Conservation (phyloP, 2,113 vertebrate species). For the Oryzias melastigma region DNA sequence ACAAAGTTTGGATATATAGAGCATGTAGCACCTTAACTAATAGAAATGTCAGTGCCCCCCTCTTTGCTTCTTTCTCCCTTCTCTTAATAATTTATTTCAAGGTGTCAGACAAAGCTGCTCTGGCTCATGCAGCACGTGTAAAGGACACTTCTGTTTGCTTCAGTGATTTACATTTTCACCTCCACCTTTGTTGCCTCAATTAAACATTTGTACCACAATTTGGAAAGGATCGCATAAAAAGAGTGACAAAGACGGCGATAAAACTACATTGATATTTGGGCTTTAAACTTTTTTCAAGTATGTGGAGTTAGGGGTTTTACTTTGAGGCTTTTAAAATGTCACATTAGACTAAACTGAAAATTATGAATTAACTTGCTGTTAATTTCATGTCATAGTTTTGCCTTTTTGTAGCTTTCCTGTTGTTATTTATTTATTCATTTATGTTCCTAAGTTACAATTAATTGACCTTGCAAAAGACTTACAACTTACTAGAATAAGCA, state of each 20-base stretch:
- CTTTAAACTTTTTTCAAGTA: no score
- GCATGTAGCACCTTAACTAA: slow-evolving; percentile 70
- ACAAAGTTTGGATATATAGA: slow-evolving; percentile 51
- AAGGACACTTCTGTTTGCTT: slow-evolving; percentile 68
- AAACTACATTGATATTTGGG: neutral
- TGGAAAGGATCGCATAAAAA: slow-evolving; percentile 36
- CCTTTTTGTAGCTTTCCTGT: no score
- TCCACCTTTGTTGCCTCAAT: slow-evolving; percentile 59
- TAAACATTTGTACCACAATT: slow-evolving; percentile 71
- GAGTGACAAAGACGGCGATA: slow-evolving; percentile 3
- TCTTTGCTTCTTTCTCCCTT: slow-evolving; percentile 43
- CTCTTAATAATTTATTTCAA: slow-evolving; percentile 77
- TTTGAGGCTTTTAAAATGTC: no score
- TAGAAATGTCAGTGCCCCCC: slow-evolving; percentile 71
- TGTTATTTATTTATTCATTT: no score
- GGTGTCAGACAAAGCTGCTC: slow-evolving; percentile 81
- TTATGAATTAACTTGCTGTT: no score
- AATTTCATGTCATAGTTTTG: no score
- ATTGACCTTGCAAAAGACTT: no score
- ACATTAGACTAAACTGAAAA: no score
- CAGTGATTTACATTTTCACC: slow-evolving; percentile 62
- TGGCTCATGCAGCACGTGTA: slow-evolving; percentile 72
- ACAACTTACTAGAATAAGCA: no score
- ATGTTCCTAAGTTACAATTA: no score
- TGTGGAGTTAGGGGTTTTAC: no score